These are phyloP conservation scores for Puffinus mauretanicus DNA, from an alignment of 2,113 vertebrate genomes.

Conservation along the genomic window DNA sequence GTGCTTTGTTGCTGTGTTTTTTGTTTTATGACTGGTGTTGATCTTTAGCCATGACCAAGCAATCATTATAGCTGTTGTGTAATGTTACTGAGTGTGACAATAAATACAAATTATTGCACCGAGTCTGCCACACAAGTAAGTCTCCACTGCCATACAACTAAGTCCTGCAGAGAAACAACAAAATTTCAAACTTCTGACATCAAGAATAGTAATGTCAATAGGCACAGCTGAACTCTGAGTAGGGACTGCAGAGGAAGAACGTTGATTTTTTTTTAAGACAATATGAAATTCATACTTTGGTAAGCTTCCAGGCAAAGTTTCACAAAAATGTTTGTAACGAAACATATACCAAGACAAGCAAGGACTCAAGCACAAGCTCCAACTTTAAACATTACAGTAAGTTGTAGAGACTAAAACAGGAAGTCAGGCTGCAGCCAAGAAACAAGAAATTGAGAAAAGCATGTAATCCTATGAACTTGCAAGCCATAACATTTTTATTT, in stretches of 20 bases:
- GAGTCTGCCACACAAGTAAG: neutral
- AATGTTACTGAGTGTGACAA: neutral
- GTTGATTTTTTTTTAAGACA: neutral
- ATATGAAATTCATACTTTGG: neutral
- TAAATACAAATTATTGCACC: constrained; percentile 9
- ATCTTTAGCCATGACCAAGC: constrained; percentile 20
- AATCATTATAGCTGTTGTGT: constrained; percentile 27
- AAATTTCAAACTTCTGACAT: neutral
- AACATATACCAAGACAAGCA: neutral
- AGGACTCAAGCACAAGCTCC: neutral
- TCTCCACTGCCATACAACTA: neutral
- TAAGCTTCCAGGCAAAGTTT: neutral
- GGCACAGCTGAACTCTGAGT: neutral
- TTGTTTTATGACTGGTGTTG: neutral
- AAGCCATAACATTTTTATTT: neutral
- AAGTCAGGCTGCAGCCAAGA: neutral
- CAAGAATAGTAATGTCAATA: neutral
- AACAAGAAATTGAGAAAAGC: neutral
- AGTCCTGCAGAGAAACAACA: neutral
- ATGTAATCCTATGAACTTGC: neutral
- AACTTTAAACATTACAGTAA: neutral
- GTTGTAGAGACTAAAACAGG: neutral
- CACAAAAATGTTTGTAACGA: neutral
- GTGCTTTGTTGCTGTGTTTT: neutral
- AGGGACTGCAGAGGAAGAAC: neutral